Conservation (phyloP, 2,888 invertebrate genomes). For the Calameuta idolon region DNA sequence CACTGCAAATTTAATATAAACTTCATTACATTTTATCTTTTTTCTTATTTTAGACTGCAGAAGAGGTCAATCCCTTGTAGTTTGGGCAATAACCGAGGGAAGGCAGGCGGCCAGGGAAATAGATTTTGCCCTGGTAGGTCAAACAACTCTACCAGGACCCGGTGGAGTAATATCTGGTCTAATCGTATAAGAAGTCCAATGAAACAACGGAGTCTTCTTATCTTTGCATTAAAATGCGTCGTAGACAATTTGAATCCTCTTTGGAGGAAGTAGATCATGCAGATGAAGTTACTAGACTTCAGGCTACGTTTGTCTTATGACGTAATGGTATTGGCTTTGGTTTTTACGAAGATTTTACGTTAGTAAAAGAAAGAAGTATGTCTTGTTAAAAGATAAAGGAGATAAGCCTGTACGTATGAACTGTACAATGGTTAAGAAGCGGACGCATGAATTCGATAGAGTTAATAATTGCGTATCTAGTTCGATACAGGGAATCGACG, state of each 20-base stretch:
- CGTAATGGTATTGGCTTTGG: neutral
- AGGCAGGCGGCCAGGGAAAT: slow-evolving; percentile 97
- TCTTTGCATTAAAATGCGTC: slow-evolving; percentile 2
- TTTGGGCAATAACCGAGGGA: slow-evolving; percentile 98
- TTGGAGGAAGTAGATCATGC: neutral
- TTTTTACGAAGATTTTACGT: slow-evolving; percentile 21
- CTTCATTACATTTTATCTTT: slow-evolving; percentile 6
- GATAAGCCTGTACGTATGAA: neutral
- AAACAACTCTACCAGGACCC: slow-evolving; percentile 90
- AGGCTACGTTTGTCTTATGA: neutral
- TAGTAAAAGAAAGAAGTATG: neutral
- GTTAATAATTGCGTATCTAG: neutral
- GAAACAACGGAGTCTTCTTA: slow-evolving; percentile 9
- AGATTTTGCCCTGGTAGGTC: slow-evolving; percentile 83
- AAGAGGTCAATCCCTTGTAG: slow-evolving; percentile 98
- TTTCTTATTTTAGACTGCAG: slow-evolving; percentile 83
- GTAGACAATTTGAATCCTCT: neutral
- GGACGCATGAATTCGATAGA: neutral
- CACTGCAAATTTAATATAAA: slow-evolving; percentile 10
- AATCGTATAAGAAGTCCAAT: slow-evolving; percentile 38
- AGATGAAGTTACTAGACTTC: neutral
- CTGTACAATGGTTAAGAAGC: neutral
- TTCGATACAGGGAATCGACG: neutral
- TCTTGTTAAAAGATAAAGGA: slow-evolving; percentile 7
- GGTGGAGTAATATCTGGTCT: slow-evolving; percentile 82